Evolutionary conservation across 2,113 vertebrate genomes (phyloP).

Genomic region (Tetrao urogallus): DNA sequence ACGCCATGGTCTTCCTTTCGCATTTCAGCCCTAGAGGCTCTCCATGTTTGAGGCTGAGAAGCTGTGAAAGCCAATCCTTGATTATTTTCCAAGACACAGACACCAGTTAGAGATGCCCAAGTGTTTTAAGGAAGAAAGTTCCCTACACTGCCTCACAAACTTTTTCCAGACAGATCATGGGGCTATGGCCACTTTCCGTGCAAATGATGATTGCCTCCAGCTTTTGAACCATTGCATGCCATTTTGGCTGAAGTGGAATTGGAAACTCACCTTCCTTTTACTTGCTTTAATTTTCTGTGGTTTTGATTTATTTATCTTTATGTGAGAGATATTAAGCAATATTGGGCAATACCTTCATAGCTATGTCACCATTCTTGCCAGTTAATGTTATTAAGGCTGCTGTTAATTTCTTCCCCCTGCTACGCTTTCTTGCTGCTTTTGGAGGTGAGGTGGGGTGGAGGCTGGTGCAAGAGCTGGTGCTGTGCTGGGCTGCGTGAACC

Average conservation of each 20-base stretch:
- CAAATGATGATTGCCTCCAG: background rate
- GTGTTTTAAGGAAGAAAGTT: background rate
- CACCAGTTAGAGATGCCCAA: background rate
- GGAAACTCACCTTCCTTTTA: conserved; percentile 41
- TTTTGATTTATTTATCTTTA: conserved; percentile 7
- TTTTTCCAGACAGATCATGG: background rate
- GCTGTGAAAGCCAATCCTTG: background rate
- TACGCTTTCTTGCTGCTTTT: background rate
- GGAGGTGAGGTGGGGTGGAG: background rate
- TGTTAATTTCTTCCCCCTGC: conserved; percentile 37
- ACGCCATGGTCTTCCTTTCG: background rate
- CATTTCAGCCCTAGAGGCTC: background rate
- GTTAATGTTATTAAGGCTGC: conserved; percentile 35
- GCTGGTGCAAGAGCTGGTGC: background rate
- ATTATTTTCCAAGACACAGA: background rate
- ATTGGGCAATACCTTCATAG: conserved; percentile 40
- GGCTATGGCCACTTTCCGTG: background rate
- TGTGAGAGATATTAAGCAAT: conserved; percentile 11
- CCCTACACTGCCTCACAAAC: background rate
- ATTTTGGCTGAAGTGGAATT: background rate
- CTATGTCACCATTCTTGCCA: conserved; percentile 51
- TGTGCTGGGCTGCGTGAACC: accelerated
- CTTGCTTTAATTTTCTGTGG: background rate
- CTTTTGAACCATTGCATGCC: background rate
- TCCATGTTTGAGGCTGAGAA: background rate